Evolutionary conservation across 37 sponge, comb jelly and placozoan genomes (phyloP), one percentile per base, ranked within the genome.

Genomic region (Ephydatia muelleri): DNA sequence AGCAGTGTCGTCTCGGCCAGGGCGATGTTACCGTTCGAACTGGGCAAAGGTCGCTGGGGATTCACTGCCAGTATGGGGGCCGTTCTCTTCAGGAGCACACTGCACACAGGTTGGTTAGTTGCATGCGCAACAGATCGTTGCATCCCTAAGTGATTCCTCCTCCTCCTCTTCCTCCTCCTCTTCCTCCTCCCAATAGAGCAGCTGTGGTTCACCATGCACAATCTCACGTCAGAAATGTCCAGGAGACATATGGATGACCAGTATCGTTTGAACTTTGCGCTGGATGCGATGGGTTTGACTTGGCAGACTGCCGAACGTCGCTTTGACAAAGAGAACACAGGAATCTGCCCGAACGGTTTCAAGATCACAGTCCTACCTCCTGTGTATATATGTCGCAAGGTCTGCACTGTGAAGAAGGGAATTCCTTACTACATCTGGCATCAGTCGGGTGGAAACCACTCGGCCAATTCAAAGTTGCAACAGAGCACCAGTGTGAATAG

Each of bases 21-120:
- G 37, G 80, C 65, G 25, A 72, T n/a, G 40, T 47, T 75, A 23
- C 87, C 87, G n/a, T 86, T 86, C 72, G 87, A 86, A 28, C 65
- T 86, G 21, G 47, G 67, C 32, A 38, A 65, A 0, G 79, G 79
- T 34, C 57, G 33, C n/a, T 86, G 87, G 87, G 86, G 79, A 35
- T 71, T 80, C 23, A 86, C 87, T 0, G 26, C 80, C 49, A 80
- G 87, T 38, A 86, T 86, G 87, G 87, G 87, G n/a, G 87, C 38
- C 14, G 39, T 79, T 0, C 14, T 79, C 8, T 39, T 86, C 22
- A 71, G 80, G 26, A 79, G 75, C 27, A 49, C 87, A 38, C 75
- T 39, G 28, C 22, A n/a, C 30, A 86, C 72, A 21, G 80, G 87
- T 86, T 25, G 29, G 86, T 38, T 23, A 14, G 19, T n/a, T n/a